Evolutionary conservation across 2,797 vertebrate genomes (phyloP), one percentile per base, ranked within the genome.

Genomic region (Myotis myotis): DNA sequence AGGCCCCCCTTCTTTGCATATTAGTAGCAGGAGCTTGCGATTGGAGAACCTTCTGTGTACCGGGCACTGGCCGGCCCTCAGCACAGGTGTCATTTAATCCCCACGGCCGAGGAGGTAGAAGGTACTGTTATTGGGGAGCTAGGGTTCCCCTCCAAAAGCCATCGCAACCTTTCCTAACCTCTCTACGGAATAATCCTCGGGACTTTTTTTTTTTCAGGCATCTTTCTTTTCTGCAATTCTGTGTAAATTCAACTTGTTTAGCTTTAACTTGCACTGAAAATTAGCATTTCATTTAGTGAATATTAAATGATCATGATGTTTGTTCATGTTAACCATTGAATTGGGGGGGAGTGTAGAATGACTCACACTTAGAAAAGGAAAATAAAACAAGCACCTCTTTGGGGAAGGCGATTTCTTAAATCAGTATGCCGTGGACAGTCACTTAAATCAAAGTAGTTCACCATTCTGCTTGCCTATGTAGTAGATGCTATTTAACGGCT

Each of bases 381-480:
- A 83, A 72, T 64, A 75, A 90, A 82, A 33, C 13, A 82, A 74
- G 15, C 33, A 33, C 9, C 13, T 83, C 28, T 82, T 74, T 57
- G 44, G 30, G 30, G 19, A 88, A 76, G 81, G n/a, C 70, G 74
- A 91, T 79, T 93, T 85, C 41, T 91, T 91, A 83, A 86, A 44
- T 68, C 44, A 47, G 16, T 66, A 30, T 85, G 15, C 51, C 0
- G 8, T 33, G 51, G 76, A 70, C 28, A 47, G 25, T 57, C 25
- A 33, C 25, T 83, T 87, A 57, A 87, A 68, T 41, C 70, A 33
- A 7, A 85, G 36, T 74, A 38, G 57, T 49, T 89, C 28, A 33
- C 41, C 28, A 0, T 66, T 83, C 44, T 4, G 20, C 22, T 41
- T 78, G 20, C 22, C 49, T 75, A 3, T 12, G 8, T n/a, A 57